Percentiles rank a stretch among this genome's conserved stretches.
Evolutionary conservation across 1,140 invertebrate species (phyloP).

Genomic region (Rhopalosiphum padi): DNA sequence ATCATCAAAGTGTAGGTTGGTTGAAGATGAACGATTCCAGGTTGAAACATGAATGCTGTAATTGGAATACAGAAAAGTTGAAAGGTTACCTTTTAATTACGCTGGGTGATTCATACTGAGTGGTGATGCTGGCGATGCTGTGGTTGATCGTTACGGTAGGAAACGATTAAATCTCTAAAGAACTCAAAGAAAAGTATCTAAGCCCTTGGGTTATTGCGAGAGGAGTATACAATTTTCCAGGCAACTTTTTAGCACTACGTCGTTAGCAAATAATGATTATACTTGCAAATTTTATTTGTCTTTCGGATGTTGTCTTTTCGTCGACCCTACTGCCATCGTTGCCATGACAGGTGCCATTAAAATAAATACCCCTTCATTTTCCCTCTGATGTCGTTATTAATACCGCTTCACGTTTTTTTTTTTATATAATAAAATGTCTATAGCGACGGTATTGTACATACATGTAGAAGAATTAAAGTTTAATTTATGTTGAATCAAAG

Average conservation of each 20-base stretch:
- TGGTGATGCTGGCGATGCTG: not conserved
- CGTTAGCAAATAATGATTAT: slow-evolving; percentile 35
- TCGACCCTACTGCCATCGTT: no score
- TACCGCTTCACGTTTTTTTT: not conserved
- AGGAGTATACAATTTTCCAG: not conserved
- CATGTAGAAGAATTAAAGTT: not conserved
- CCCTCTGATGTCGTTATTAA: slow-evolving; percentile 30
- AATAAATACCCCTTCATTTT: not conserved
- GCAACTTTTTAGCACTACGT: slow-evolving; percentile 19
- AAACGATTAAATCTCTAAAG: slow-evolving; percentile 28
- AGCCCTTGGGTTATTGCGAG: not conserved
- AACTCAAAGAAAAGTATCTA: slow-evolving; percentile 2
- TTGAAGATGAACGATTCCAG: not conserved
- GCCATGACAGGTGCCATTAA: slow-evolving; percentile 10
- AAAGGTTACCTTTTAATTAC: slow-evolving; percentile 18
- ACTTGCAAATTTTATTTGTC: slow-evolving; percentile 49
- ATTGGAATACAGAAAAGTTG: not conserved
- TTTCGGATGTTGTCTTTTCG: slow-evolving; percentile 31
- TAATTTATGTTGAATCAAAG: not conserved
- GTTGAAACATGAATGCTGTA: not conserved
- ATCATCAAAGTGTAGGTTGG: not conserved
- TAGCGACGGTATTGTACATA: not conserved
- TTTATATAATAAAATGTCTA: not conserved
- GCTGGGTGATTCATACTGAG: not conserved
- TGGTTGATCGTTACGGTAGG: not conserved